Evolutionary conservation across 2,797 vertebrate species (phyloP), one percentile per base, ranked within the genome.

Genomic region (Enteromius trimaculatus): DNA sequence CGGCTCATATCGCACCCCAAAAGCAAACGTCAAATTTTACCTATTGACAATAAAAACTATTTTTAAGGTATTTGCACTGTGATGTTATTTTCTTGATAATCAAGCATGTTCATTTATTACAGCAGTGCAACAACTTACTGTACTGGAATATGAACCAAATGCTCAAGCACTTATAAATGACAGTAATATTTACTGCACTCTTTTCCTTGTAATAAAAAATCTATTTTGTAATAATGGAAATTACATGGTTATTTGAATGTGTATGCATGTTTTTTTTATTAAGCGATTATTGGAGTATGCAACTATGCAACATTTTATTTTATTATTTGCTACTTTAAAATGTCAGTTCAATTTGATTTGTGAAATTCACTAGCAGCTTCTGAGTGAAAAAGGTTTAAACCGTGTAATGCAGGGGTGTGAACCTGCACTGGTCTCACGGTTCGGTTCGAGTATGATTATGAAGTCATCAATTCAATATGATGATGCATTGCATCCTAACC

Each of bases 151-250:
- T 51, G 31, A 53, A 66, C 9, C 17, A 53, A 79, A 71, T 3
- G 0, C 11, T 70, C 2, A 47, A 26, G n/a, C 9, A 17, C 23
- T 47, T 3, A 44, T 71, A 49, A 9, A 17, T 44, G 44, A 4
- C n/a, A 17, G 47, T n/a, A 53, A 49, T n/a, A 53, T 55, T 55
- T 75, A 10, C 11, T 55, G 5, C 14, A 75, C 29, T 8, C 19
- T 74, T 19, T n/a, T n/a, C 34, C 11, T 74, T 14, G 17, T n/a
- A n/a, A 53, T 53, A 13, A 74, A 53, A 74, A 53, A 74, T 49
- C 9, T 26, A 16, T 14, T 3, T 16, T 75, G 1, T 16, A 39
- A 75, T 31, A 9, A 49, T 71, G n/a, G 14, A 26, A 53, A 21
- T 13, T 21, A 19, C 8, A 75, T 49, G 21, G 5, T 37, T 34